Evolutionary conservation across 2,888 invertebrate species (phyloP).

Genomic region (Cyclophora albipunctata): DNA sequence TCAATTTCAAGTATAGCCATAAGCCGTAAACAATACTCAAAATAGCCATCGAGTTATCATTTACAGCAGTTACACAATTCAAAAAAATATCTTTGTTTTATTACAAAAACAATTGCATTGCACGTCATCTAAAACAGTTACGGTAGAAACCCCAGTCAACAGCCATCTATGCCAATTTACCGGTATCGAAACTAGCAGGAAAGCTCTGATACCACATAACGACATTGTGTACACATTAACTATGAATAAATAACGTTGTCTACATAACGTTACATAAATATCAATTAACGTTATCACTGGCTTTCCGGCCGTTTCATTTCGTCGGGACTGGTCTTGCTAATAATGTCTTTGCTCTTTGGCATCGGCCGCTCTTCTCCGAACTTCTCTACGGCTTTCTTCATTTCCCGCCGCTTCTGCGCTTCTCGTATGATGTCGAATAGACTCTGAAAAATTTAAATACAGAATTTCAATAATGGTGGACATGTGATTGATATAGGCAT

Average conservation of each 20-base stretch:
- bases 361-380: conserved; percentile 28
- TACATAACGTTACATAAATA: background rate
- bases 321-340: conserved; percentile 41
- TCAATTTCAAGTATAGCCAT: too few relatives aligned
- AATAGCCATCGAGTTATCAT: too few relatives aligned
- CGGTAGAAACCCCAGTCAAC: conserved; percentile 1
- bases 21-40: too few relatives aligned
- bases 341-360: conserved; percentile 49
- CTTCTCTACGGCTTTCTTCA: conserved; percentile 50
- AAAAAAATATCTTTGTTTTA: too few relatives aligned
- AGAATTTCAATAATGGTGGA: too few relatives aligned
- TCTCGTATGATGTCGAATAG: conserved; percentile 65
- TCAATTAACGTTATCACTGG: conserved; percentile 32
- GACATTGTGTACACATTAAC: conserved; percentile 8
- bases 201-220: conserved; percentile 12
- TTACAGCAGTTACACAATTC: too few relatives aligned
- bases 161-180: conserved; percentile 39
- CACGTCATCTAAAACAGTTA: conserved; percentile 11
- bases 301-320: conserved; percentile 53
- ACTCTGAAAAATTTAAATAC: conserved; percentile 40
- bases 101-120: conserved; percentile 4
- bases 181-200: conserved; percentile 34
- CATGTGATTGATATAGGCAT: background rate
- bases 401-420: conserved; percentile 56
- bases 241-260: conserved; percentile 5